A percentile compares a stretch with the other conserved stretches of the same genome.
Conservation (phyloP, 2,113 vertebrate genomes). For the Clarias batrachus region DNA sequence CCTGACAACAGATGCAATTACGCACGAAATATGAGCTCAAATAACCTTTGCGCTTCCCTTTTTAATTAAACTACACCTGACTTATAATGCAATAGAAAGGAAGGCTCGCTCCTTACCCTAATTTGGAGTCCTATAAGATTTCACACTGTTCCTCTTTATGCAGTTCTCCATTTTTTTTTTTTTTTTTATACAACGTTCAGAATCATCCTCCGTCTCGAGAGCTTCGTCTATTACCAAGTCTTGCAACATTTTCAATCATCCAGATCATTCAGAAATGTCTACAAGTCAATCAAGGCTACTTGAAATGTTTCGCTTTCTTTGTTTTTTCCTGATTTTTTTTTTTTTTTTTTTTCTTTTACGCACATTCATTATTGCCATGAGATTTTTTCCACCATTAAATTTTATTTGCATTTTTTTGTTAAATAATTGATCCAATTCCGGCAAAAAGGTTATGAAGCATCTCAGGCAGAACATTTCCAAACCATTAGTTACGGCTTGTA, state of each 20-base stretch:
- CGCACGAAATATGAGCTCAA: slow-evolving; percentile 21
- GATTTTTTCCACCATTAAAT: no score
- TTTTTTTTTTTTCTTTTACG: background rate
- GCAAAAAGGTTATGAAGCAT: background rate
- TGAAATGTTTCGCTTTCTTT: background rate
- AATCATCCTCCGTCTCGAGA: background rate
- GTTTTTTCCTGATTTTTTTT: background rate
- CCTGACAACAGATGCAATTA: slow-evolving; percentile 37
- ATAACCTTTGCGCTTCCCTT: background rate
- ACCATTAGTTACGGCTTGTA: background rate
- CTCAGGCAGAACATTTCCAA: background rate
- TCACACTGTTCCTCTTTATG: background rate
- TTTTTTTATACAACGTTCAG: background rate
- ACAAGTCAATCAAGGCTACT: background rate
- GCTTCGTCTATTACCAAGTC: background rate
- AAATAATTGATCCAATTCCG: background rate
- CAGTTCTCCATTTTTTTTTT: background rate
- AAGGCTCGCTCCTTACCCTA: background rate
- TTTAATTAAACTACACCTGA: slow-evolving; percentile 17
- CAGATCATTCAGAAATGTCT: background rate
- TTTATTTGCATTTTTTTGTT: no score
- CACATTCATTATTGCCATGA: no score
- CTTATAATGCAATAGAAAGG: background rate
- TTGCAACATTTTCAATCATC: background rate
- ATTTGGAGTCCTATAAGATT: background rate